Base-by-base conservation (phyloP, 2,113 vertebrate genomes). In the Anarrhichthys ocellatus region DNA sequence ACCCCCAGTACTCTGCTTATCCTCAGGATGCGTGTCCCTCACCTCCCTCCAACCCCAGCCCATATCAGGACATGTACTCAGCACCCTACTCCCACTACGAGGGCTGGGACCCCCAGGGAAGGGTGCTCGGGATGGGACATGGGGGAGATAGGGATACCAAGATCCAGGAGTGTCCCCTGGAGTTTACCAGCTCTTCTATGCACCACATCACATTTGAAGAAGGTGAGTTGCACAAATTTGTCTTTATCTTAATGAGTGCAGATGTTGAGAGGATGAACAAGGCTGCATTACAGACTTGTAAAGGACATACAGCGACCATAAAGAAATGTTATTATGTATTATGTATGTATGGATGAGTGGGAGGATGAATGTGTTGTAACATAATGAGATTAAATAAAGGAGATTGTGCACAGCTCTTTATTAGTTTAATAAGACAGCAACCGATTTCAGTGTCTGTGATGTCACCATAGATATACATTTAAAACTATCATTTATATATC, bases 171-270 rank as follows among this genome's bases (percentile, higher is more conserved):
- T 93, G 89, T 36, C 84, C 91, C 24, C 78, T 94, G 87, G 93
- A 94, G 73, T 96, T 95, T 50, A 87, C 73, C 80, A 91, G 90
- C 91, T 90, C 94, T 22, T 85, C 93, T 3, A 95, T 96, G 88
- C 94, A 96, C 77, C 95, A 94, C 73, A 96, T 96, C 62, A 96
- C 95, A 36, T 91, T 96, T 87, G 95, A 96, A 81, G 95, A 96
- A 93, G 95, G 95, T 96, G 78, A 87, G 93, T 59, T 5, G 10
- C 1, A 9, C n/a, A 1, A 17, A 15, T 27, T 27, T 6, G 27
- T 52, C 6, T 56, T 15, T 3, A 61, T 32, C 5, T 38, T n/a
- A 29, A 4, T 22, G 6, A 6, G 54, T 48, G 5, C 59, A 63
- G 18, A 27, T 42, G 50, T 42, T 62, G n/a, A 66, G 4, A 10